phyloP scores from a whole-genome alignment of 2,888 invertebrate genomes.

The Apodemia mormo region DNA sequence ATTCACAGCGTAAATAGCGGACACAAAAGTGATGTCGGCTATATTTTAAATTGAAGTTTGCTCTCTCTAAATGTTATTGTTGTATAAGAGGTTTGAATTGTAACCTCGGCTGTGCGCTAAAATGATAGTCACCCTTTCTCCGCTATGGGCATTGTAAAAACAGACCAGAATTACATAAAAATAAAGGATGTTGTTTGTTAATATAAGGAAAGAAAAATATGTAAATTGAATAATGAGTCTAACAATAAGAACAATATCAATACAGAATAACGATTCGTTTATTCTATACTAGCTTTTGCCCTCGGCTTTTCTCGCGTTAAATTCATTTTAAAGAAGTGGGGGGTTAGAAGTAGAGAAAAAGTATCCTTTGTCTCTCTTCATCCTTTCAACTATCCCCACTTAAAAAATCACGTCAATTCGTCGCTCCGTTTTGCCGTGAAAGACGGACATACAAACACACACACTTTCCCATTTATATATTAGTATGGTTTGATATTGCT shows the following conservation, averaged over 20 bases:
- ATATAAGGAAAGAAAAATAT: not conserved
- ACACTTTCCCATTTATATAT: no score
- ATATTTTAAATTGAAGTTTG: conserved; percentile 19
- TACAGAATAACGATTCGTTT: no score
- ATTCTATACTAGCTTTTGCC: no score
- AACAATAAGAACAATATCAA: not conserved
- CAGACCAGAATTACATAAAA: not conserved
- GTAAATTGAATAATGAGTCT: not conserved
- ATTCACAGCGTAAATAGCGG: conserved; percentile 19
- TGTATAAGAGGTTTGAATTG: conserved; percentile 16
- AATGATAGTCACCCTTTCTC: not conserved
- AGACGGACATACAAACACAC: no score
- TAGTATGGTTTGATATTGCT: no score
- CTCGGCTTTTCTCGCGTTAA: no score
- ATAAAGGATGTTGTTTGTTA: not conserved
- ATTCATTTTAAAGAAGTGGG: no score
- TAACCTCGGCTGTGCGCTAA: conserved; percentile 5
- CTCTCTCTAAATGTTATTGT: conserved; percentile 9
- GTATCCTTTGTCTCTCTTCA: no score
- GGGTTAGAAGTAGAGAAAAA: no score
- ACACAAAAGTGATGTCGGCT: conserved; percentile 22
- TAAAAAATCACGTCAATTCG: no score
- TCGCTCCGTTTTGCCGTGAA: no score
- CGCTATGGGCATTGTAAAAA: not conserved
- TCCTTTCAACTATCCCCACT: no score